phyloP scores from a whole-genome alignment of 2,888 invertebrate species.

The Mesoligia furuncula region DNA sequence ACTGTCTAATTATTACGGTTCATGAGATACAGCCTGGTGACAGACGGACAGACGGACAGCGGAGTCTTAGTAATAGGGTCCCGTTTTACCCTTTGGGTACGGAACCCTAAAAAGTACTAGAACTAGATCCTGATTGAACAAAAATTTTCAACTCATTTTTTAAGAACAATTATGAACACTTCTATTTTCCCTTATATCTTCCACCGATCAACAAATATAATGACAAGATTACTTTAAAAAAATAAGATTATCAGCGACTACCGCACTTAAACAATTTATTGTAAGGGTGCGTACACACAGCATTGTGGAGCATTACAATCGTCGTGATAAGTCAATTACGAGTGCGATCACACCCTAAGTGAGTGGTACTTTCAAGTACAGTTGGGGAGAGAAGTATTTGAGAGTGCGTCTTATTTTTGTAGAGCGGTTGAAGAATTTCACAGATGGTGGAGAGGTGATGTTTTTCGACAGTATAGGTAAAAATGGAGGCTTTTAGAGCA shows the following conservation, averaged over 20 bases:
- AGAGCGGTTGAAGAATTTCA: neutral
- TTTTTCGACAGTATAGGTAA: neutral
- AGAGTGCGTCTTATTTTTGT: neutral
- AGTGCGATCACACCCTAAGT: slow-evolving; percentile 83
- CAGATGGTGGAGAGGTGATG: neutral
- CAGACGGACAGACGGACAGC: too few species aligned
- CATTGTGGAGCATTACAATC: slow-evolving; percentile 76
- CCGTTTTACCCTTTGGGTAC: too few species aligned
- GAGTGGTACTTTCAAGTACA: slow-evolving; percentile 70
- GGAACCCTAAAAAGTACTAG: too few species aligned
- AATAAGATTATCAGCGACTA: slow-evolving; percentile 72
- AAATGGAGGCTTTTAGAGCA: neutral
- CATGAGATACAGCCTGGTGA: too few species aligned
- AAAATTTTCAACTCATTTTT: neutral
- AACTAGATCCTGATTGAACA: neutral
- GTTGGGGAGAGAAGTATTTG: slow-evolving; percentile 61
- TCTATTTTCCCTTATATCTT: neutral
- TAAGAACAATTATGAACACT: neutral
- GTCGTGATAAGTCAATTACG: slow-evolving; percentile 88
- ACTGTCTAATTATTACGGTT: too few species aligned
- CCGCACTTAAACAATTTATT: slow-evolving; percentile 82
- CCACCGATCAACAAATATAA: slow-evolving; percentile 12
- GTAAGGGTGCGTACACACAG: slow-evolving; percentile 72
- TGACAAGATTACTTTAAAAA: slow-evolving; percentile 63
- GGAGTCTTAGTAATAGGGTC: too few species aligned